phyloP scores from a whole-genome alignment of 1,140 invertebrate species.

The Samia ricini region DNA sequence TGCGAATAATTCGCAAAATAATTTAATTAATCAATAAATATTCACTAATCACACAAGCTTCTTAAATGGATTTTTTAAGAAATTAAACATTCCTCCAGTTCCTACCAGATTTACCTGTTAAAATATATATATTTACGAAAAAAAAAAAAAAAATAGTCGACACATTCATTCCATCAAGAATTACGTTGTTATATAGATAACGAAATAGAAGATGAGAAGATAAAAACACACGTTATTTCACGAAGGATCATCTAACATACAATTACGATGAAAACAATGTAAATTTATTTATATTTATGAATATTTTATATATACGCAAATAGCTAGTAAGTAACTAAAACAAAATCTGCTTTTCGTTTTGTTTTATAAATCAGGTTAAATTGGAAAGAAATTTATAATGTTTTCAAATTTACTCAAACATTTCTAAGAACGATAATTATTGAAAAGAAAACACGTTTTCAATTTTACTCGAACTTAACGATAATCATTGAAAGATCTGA shows the following conservation, averaged over 20 bases:
- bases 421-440: too few species aligned
- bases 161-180: constrained; percentile 73
- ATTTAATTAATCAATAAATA: constrained; percentile 41
- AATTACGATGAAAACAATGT: too few species aligned
- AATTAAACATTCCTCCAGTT: neutral
- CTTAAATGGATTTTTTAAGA: constrained; percentile 45
- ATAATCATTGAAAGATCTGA: too few species aligned
- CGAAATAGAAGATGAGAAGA: constrained; percentile 28
- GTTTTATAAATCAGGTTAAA: too few species aligned
- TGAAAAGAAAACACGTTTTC: too few species aligned
- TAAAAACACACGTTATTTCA: constrained; percentile 40
- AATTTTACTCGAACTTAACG: too few species aligned
- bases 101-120: constrained; percentile 6
- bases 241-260: constrained; percentile 55
- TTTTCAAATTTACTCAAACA: too few species aligned
- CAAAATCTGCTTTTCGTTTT: too few species aligned
- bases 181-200: constrained; percentile 56
- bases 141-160: constrained; percentile 25
- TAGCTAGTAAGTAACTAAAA: too few species aligned
- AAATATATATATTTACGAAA: neutral
- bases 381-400: too few species aligned
- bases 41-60: constrained; percentile 72
- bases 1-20: constrained; percentile 55
- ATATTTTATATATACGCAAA: too few species aligned
- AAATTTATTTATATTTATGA: too few species aligned